Evolutionary conservation across 2,888 invertebrate genomes (phyloP), one percentile per base, ranked within the genome.

Genomic region (Acrobeloides nanus): DNA sequence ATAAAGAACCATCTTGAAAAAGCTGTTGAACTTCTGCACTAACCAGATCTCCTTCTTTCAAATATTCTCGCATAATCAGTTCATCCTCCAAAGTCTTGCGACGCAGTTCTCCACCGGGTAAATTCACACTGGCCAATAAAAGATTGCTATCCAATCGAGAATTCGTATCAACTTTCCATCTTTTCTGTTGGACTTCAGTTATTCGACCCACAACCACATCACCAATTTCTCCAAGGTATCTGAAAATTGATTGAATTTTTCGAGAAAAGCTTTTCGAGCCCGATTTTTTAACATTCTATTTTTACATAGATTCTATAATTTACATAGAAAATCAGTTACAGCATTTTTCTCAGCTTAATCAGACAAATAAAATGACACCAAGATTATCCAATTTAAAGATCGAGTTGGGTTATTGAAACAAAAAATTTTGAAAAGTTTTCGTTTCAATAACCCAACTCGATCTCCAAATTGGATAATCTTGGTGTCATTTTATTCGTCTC

Each of bases 161-260:
- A 76, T 90, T 90, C 1, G 88, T 89, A 67, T 72, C 71, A 26
- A 72, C 77, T 55, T 75, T 75, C 79, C 79, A 79, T 24, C 79
- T 64, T 42, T 72, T 73, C 40, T 68, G 67, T 70, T 89, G 89
- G 1, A 97, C 89, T 75, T 93, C 90, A 0, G 85, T 82, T 24
- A 97, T 85, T 39, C 97, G 80, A 0, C 92, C 97, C 4, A 97
- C 87, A 8, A 97, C 84, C 1, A 97, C 89, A 78, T 97, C 95
- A 0, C 95, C 95, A 44, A 95, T 86, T 78, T 93, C 92, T 7
- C 80, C 80, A 57, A 73, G 74, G 58, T 80, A 80, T 39, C 79
- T 77, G 53, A 12, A 66, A 17, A 45, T 34, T 25, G 33, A 35
- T n/a, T n/a, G n/a, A n/a, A n/a, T n/a, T n/a, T n/a, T n/a, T n/a